Base-by-base conservation (phyloP, 1,140 invertebrate species). In the Teleogryllus occipitalis region DNA sequence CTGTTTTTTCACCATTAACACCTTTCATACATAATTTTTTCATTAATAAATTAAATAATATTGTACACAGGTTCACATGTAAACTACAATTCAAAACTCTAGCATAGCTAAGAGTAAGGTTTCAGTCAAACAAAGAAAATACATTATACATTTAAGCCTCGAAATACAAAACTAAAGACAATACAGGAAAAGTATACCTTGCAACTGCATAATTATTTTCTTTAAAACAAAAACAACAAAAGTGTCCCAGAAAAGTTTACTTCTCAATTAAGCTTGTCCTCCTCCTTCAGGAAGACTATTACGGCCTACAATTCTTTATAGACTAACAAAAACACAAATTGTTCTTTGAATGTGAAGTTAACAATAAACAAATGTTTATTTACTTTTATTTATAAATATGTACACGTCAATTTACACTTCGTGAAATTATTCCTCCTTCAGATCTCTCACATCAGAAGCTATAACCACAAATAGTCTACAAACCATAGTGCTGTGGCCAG, bases 401-500 rank as follows among this genome's bases (percentile, higher is more conserved):
- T 65, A 65, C 54, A 65, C 54, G 18, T 14, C 54, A 65, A 10
- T 14, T 14, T 65, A 65, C 54, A 65, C 54, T 65, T 65, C 54
- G 18, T 7, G 54, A 65, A 65, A 65, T 65, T 65, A 65, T 65
- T 65, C 10, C 18, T 65, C 27, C 7, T 65, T 65, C 54, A 65
- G 54, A 65, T 65, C 54, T 14, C 18, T 65, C 54, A 65, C 54
- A 65, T 0, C 10, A 65, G 10, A 14, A 14, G 54, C 18, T 65
- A 14, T 18, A 14, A 14, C 18, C 54, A 65, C 54, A 14, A 14
- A 18, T 65, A 65, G 54, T 65, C 54, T 75, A 79, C 47, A 79
- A 75, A 75, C 78, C 78, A 75, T 79, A 79, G 21, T 79, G 78
- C 78, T 79, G 78, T 15, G 78, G 47, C 78, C 78, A 79, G 65